Evolutionary conservation across 2,113 vertebrate genomes (phyloP).

Genomic region (Haliaeetus leucogaster): DNA sequence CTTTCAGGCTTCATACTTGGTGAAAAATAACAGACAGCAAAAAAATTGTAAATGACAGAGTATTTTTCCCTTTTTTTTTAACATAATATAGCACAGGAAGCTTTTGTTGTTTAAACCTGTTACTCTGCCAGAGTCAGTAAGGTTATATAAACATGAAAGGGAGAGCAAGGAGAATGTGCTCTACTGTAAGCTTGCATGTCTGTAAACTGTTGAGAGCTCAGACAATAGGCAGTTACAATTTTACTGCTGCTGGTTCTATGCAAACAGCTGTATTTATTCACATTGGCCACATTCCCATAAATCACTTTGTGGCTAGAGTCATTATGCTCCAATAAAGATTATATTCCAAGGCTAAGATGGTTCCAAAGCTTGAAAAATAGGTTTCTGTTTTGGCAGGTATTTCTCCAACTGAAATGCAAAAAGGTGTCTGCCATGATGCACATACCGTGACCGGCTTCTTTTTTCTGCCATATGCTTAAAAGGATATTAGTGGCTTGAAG

Average conservation of each 20-base stretch:
- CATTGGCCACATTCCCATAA: background rate
- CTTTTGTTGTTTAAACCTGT: background rate
- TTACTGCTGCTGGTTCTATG: background rate
- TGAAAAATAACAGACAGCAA: background rate
- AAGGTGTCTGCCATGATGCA: background rate
- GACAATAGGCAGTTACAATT: background rate
- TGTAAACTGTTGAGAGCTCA: background rate
- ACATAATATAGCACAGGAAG: accelerated
- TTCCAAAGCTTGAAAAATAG: background rate
- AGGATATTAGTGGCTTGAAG: background rate
- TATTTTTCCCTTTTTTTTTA: background rate
- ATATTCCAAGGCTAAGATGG: background rate
- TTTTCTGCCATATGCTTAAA: background rate
- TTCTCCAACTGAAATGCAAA: background rate
- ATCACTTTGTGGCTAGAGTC: background rate
- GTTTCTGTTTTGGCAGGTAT: background rate
- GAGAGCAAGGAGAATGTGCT: accelerated
- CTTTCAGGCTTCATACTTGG: accelerated
- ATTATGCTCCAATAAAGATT: background rate
- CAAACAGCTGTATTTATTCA: constrained; percentile 8
- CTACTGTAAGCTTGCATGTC: background rate
- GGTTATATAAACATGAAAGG: background rate
- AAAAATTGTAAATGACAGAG: no score
- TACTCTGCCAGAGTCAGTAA: background rate
- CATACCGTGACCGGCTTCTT: accelerated